Evolutionary conservation across 2,797 vertebrate species (phyloP), one percentile per base, ranked within the genome.

Genomic region (Enteromius trimaculatus): DNA sequence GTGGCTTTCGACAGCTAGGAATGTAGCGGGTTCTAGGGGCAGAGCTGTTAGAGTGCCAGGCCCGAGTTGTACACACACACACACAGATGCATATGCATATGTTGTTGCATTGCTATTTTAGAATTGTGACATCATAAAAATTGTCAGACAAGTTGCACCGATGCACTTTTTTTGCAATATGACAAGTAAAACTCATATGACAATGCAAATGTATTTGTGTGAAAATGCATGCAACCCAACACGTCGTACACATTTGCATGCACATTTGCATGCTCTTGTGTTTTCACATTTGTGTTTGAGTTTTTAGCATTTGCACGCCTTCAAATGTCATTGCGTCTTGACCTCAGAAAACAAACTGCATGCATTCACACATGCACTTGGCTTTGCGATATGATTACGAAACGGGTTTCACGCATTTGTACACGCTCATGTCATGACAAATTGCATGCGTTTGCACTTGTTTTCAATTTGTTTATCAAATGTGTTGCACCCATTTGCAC

Each of bases 1-100:
- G 90, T 89, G 90, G 89, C 85, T 86, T 90, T 89, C 90, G 91
- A 82, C 88, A 87, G 91, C 91, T 92, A 91, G 92, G 92, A 94
- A 94, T 93, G 92, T 90, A 74, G 84, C 39, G 39, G 62, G 82
- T 87, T 80, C 75, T 80, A 86, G 62, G 87, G 87, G 86, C 89
- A 85, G 88, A 90, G 89, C 88, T 89, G 83, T 82, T 72, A 69
- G 76, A 80, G 88, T 88, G 85, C 87, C 87, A 82, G 34, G 77
- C 31, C 55, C 70, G 71, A 58, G 80, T 82, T 79, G 65, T 66
- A 84, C 58, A 78, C 44, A 79, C 76, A 71, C 65, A 60, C 65
- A 60, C 3, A 29, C 11, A 64, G 0, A 68, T 11, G 17, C 17
- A 37, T 19, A 34, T 72, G 47, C 49, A 53, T 62, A 65, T 21